Evolutionary conservation across 2,113 vertebrate species (phyloP).

Genomic region (Lycocorax pyrrhopterus): DNA sequence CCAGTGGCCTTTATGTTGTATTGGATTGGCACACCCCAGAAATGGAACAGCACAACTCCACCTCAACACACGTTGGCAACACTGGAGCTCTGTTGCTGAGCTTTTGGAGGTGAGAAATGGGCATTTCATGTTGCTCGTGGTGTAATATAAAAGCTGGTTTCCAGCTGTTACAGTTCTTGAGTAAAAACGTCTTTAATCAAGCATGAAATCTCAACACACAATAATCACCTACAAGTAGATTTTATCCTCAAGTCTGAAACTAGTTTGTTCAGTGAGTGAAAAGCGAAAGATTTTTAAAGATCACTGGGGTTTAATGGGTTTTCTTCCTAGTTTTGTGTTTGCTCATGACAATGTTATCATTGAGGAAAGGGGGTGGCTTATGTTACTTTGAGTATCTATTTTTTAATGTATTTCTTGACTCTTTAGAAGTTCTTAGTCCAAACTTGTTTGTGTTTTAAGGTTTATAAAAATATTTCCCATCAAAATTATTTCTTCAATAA

Average conservation of each 20-base stretch:
- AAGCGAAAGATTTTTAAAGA: background rate
- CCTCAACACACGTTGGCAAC: background rate
- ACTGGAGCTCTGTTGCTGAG: background rate
- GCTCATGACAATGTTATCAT: background rate
- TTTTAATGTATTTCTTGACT: background rate
- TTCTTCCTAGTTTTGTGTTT: background rate
- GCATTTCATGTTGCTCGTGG: background rate
- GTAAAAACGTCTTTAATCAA: constrained; percentile 6
- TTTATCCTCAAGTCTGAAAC: background rate
- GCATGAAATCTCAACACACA: background rate
- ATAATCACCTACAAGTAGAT: background rate
- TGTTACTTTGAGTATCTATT: background rate
- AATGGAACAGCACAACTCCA: background rate
- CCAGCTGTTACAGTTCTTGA: background rate
- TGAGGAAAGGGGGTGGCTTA: background rate
- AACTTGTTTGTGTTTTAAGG: background rate
- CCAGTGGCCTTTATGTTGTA: constrained; percentile 1
- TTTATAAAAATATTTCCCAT: constrained; percentile 27
- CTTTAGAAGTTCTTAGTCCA: background rate
- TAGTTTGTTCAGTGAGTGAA: background rate
- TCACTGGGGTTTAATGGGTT: background rate
- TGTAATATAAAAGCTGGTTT: background rate
- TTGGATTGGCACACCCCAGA: background rate
- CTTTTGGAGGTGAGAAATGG: background rate
- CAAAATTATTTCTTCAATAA: constrained; percentile 22